Conservation (phyloP, 2,888 invertebrate species). For the Sinohyriopsis cumingii region DNA sequence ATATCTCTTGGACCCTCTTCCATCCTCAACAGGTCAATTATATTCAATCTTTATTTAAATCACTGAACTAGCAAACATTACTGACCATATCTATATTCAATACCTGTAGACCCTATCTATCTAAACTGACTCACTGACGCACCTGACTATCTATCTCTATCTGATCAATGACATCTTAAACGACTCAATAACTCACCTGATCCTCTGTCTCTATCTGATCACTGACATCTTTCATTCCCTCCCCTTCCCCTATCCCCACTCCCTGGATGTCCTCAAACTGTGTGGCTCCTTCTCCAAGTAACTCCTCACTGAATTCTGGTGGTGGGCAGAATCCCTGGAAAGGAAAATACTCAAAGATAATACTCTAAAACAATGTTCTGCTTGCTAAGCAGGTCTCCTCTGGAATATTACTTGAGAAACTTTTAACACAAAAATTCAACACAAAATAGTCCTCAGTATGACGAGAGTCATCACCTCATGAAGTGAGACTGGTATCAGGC, state of each 20-base stretch:
- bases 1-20: no score
- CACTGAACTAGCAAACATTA: not conserved
- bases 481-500: no score
- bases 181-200: conserved; percentile 75
- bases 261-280: conserved; percentile 77
- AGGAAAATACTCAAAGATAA: no score
- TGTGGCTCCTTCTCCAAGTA: conserved; percentile 70
- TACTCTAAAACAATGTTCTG: no score
- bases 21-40: no score
- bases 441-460: no score
- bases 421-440: no score
- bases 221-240: conserved; percentile 94
- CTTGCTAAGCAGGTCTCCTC: no score
- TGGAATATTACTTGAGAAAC: no score
- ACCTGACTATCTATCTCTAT: conserved; percentile 88
- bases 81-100: not conserved
- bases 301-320: conserved; percentile 82
- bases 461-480: no score
- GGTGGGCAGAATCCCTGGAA: conserved; percentile 92
- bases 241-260: conserved; percentile 93
- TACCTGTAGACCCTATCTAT: not conserved
- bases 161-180: conserved; percentile 91
- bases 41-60: no score
- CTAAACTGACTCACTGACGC: not conserved
- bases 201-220: conserved; percentile 90